A percentile compares a stretch with the other conserved stretches of the same genome.
phyloP scores from a whole-genome alignment of 2,888 invertebrate genomes.

The Atethmia centrago region DNA sequence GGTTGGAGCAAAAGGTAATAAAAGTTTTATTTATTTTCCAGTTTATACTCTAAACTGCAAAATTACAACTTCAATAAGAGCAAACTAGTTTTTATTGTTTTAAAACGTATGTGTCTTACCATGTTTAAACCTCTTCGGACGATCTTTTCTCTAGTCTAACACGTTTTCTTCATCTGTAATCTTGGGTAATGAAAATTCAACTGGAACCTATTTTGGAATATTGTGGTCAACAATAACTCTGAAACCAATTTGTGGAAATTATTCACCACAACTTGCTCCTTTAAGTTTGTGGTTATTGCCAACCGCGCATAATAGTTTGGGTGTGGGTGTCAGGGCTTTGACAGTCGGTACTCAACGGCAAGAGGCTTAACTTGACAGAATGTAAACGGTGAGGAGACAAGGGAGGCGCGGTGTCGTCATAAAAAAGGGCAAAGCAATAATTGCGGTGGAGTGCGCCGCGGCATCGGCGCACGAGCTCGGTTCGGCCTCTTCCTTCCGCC shows the following conservation, averaged over 20 bases:
- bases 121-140: conserved; percentile 6
- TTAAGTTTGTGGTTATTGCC: conserved; percentile 64
- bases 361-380: conserved; percentile 83
- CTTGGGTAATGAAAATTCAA: neutral
- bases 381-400: conserved; percentile 80
- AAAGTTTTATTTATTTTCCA: conserved; percentile 81
- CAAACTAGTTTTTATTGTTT: conserved; percentile 50
- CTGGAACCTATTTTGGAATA: neutral
- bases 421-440: conserved; percentile 84
- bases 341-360: conserved; percentile 74
- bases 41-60: conserved; percentile 73
- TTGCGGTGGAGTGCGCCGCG: conserved; percentile 76
- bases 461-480: conserved; percentile 83
- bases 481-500: conserved; percentile 85
- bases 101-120: conserved; percentile 42
- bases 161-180: neutral
- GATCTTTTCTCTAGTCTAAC: conserved; percentile 4
- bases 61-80: conserved; percentile 70
- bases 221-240: conserved; percentile 32
- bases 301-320: conserved; percentile 67
- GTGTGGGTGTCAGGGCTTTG: conserved; percentile 72
- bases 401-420: conserved; percentile 76
- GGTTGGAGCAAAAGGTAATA: conserved; percentile 81
- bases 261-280: conserved; percentile 25
- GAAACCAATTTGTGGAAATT: conserved; percentile 33